Evolutionary conservation across 2,113 vertebrate species (phyloP), one percentile per base, ranked within the genome.

Genomic region (Rana temporaria): DNA sequence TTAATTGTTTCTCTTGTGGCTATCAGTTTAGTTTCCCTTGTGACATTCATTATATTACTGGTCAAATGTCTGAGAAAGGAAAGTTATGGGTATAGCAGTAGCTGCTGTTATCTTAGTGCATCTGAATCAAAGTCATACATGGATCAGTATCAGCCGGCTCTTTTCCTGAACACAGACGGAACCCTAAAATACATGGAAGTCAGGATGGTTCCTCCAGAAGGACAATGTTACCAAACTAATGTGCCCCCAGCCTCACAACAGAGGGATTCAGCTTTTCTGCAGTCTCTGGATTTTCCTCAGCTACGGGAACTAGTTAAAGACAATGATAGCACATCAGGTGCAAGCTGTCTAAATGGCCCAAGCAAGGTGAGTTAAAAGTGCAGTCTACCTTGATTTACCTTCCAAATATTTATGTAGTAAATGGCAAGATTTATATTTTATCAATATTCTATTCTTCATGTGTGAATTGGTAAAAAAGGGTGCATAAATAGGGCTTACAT

Each of bases 211-310:
- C 42, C 42, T 48, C 42, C 42, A 48, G 42, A 8, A 78, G 94
- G 93, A 86, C 95, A 94, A 73, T 92, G 91, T 85, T 96, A 96
- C 89, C 88, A 95, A 89, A 95, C 95, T 22, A 95, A 92, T 85
- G 93, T 93, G 84, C 93, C 95, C 68, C 93, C 92, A 1, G 93
- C 90, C 87, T 94, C 94, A 1, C 95, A 94, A 19, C 90, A 90
- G 84, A 95, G 76, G 95, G 95, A 95, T 81, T 90, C 95, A 75
- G 90, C 95, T 26, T 48, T 78, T 64, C 1, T 78, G 38, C 93
- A 95, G 79, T 90, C 91, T 0, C 82, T 90, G 52, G 85, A 87
- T 59, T 90, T 88, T 71, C 90, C 90, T 1, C 86, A 87, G 78
- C 81, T 91, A n/a, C 85, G 87, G 0, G 86, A 90, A 12, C 85